Base-by-base conservation (phyloP, 2,797 vertebrate genomes). In the Typhlichthys eigenmanni region DNA sequence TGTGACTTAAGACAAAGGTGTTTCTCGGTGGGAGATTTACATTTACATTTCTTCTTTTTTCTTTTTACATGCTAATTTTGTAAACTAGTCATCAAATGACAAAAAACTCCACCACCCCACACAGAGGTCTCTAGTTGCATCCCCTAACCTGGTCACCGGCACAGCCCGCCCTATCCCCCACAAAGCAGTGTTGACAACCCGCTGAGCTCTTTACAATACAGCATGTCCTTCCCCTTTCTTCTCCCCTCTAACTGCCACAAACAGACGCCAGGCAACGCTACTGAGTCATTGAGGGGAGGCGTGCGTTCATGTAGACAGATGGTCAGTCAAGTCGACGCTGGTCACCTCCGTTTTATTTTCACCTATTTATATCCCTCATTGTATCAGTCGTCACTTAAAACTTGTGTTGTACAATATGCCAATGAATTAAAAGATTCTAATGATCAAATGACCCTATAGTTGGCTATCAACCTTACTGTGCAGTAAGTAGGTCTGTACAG, bases 231-330 rank as follows among this genome's bases (percentile, higher is more conserved):
- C 38, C 24, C 4, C 53, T 19, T 60, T 66, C 54, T 13, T 58
- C 60, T 72, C 56, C 55, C 1, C 14, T 70, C 62, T 63, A 13
- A 52, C 70, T 59, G 60, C 56, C 49, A 48, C 8, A 38, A 60
- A 47, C 55, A 47, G 69, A 62, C 74, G 38, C 34, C 71, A 46
- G 60, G 74, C 55, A 55, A 76, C 29, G 74, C 51, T 78, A 75
- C 71, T 62, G 64, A 83, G 66, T 80, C 80, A 79, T 58, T 55
- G 54, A 58, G 55, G 24, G 61, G 65, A 74, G 58, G 54, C 62
- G 65, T 5, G 38, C 29, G 63, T 73, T 58, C 48, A 19, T 52
- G 65, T 67, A 65, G 79, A 84, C 75, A 75, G 84, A 87, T 80
- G 75, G 85, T 58, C 51, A 62, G 85, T 58, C 51, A 62, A 79